phyloP scores from a whole-genome alignment of 2,797 vertebrate genomes.

The Lepus townsendii region DNA sequence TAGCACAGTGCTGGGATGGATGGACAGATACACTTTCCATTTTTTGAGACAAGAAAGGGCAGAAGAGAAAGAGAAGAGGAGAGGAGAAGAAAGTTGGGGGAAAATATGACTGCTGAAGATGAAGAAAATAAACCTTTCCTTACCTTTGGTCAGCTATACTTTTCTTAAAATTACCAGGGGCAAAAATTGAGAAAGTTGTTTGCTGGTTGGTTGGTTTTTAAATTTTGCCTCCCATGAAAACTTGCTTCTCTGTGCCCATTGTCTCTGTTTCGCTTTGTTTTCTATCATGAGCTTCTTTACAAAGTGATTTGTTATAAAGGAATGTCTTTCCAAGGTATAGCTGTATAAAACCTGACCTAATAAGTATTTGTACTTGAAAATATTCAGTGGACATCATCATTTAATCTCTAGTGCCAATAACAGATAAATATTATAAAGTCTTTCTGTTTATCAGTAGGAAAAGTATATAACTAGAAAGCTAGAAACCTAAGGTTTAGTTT shows the following conservation, averaged over 20 bases:
- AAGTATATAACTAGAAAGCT: neutral
- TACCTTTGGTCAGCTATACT: neutral
- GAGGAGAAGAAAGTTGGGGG: neutral
- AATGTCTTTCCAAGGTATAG: neutral
- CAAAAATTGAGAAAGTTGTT: neutral
- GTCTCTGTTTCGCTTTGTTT: neutral
- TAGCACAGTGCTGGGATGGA: neutral
- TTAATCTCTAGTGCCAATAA: neutral
- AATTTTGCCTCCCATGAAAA: neutral
- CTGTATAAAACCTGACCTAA: neutral
- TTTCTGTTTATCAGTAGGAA: slow-evolving; percentile 26
- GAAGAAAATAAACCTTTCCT: neutral
- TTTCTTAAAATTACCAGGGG: slow-evolving; percentile 12
- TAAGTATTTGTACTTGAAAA: slow-evolving; percentile 2
- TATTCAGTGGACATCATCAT: neutral
- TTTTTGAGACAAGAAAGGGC: neutral
- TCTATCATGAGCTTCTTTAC: neutral
- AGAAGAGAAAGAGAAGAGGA: neutral
- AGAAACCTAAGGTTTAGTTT: neutral
- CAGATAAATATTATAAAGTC: neutral
- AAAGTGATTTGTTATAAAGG: neutral
- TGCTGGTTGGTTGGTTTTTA: neutral
- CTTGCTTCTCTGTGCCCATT: neutral
- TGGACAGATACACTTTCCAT: neutral
- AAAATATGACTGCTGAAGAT: neutral